Percentiles rank a stretch among this genome's conserved stretches.
phyloP scores from a whole-genome alignment of 2,888 invertebrate genomes.

The Leuctra nigra region DNA sequence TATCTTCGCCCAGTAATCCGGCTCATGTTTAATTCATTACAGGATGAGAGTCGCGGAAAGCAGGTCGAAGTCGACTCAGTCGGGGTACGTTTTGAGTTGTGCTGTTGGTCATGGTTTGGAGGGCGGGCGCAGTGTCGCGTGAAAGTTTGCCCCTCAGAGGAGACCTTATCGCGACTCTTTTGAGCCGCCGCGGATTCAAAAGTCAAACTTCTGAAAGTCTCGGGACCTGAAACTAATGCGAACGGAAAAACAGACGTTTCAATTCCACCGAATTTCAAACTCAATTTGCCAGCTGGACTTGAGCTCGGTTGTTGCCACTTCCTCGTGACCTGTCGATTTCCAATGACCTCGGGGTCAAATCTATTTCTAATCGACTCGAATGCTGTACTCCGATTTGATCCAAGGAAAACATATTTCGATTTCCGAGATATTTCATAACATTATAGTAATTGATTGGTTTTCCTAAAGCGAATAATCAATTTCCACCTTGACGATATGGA shows the following conservation, averaged over 20 bases:
- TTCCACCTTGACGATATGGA: too few species aligned
- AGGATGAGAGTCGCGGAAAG: neutral
- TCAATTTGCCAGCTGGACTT: neutral
- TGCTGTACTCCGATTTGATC: too few species aligned
- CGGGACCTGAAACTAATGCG: neutral
- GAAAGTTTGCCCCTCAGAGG: neutral
- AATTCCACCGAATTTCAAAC: neutral
- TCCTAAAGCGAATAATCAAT: too few species aligned
- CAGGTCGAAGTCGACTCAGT: too few species aligned
- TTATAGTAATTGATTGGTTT: too few species aligned
- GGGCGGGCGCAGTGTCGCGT: too few species aligned
- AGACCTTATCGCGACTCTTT: neutral
- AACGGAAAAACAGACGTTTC: neutral
- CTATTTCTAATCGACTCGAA: too few species aligned
- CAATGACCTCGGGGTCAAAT: too few species aligned
- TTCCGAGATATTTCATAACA: too few species aligned
- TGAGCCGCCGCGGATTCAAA: neutral
- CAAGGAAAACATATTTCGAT: too few species aligned
- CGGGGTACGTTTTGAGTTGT: neutral
- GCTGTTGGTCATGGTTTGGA: conserved; percentile 1
- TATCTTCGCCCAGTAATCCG: conserved; percentile 2
- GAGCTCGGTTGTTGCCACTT: neutral
- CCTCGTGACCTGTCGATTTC: neutral
- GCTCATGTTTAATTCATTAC: conserved; percentile 11
- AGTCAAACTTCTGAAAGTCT: neutral